Evolutionary conservation across 2,888 invertebrate species (phyloP), one percentile per base, ranked within the genome.

Genomic region (Leucophenga montana): DNA sequence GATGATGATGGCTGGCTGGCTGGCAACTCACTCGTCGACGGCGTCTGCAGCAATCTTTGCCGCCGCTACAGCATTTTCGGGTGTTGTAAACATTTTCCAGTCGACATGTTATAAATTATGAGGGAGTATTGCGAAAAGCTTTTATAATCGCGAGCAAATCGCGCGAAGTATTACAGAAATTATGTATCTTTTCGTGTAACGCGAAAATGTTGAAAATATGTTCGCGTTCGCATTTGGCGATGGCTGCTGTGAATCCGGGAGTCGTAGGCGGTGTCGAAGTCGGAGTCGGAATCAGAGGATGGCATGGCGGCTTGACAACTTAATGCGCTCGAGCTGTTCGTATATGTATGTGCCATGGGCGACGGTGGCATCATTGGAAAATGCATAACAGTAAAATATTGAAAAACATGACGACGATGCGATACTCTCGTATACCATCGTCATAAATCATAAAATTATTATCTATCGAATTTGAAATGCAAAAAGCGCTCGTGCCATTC

Each of bases 91-190:
- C 81, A 82, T 82, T 82, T 82, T 83, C 81, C 81, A 83, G 81
- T 83, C 82, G 83, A 83, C 83, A 82, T 82, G 82, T 77, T 81
- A 85, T 86, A 87, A 86, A 86, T 86, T 87, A 87, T 87, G 79
- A 78, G 79, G 81, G 85, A 84, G 86, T 86, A 86, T 86, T 85
- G 86, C 86, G 81, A 86, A 86, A 86, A 87, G 86, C 86, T 86
- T 86, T 86, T 86, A 87, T 86, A 86, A 86, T 85, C 87, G 86
- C 77, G 79, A 78, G 75, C 86, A 86, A 86, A 86, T 86, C 85
- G 86, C 79, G 85, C 85, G 82, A 81, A 79, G 78, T 78, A 82
- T 80, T 84, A 85, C 83, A 77, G 78, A 83, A 84, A 85, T 86
- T 82, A 86, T 84, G 83, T 80, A 62, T 67, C 66, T 54, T 69